phyloP scores from a whole-genome alignment of 1,140 invertebrate species.

The Monomorium pharaonis region DNA sequence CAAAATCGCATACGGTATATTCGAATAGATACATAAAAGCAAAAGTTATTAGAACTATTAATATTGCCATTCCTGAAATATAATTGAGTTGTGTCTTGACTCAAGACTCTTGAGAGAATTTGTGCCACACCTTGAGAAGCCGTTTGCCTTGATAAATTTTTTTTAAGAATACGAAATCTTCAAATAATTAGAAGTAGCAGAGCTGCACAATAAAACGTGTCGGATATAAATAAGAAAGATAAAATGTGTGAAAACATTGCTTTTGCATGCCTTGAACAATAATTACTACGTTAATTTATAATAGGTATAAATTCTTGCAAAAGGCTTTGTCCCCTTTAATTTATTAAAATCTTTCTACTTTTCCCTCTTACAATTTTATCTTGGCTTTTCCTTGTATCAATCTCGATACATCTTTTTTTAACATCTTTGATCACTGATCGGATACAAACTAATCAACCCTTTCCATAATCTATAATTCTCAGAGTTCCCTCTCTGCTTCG shows the following conservation, averaged over 20 bases:
- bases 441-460: slow-evolving; percentile 1
- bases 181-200: neutral
- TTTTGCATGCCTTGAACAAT: neutral
- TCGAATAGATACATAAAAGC: neutral
- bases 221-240: neutral
- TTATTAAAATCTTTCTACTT: neutral
- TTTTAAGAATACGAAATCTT: neutral
- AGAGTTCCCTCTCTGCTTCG: neutral
- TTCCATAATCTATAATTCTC: neutral
- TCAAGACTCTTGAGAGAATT: too few relatives aligned
- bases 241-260: neutral
- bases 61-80: neutral
- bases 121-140: neutral
- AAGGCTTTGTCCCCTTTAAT: neutral
- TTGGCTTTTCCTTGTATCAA: neutral
- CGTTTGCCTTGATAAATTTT: neutral
- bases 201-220: neutral
- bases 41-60: neutral
- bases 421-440: slow-evolving; percentile 2
- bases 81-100: neutral
- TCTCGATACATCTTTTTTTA: neutral
- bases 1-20: neutral
- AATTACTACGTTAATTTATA: neutral
- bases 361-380: neutral
- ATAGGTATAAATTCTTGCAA: neutral